These are phyloP conservation scores for Sisyra terminalis DNA, from an alignment of 2,888 invertebrate genomes.

Conservation along the genomic window DNA sequence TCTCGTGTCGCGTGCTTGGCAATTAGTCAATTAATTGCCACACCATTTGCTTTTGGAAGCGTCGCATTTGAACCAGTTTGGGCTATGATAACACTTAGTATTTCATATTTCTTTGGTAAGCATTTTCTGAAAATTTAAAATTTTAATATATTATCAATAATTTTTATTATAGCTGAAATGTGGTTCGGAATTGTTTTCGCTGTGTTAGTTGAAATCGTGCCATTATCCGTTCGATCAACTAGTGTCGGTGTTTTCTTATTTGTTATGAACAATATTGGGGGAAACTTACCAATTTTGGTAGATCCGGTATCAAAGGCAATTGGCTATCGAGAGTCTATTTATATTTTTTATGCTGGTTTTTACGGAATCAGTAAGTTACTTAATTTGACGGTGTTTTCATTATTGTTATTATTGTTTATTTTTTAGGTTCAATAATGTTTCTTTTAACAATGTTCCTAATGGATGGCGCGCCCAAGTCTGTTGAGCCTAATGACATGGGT, in stretches of 20 bases:
- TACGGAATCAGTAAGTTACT: constrained; percentile 65
- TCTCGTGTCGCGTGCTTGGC: constrained; percentile 68
- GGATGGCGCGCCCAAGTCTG: constrained; percentile 35
- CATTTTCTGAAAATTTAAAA: constrained; percentile 7
- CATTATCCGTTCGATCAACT: constrained; percentile 63
- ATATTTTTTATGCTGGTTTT: constrained; percentile 78
- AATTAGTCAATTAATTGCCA: constrained; percentile 66
- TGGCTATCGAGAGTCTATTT: constrained; percentile 68
- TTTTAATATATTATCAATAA: background rate
- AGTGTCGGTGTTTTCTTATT: constrained; percentile 77
- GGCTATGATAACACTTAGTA: constrained; percentile 76
- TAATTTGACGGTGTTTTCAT: background rate
- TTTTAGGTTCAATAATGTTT: constrained; percentile 63
- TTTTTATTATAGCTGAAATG: constrained; percentile 59
- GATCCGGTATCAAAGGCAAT: constrained; percentile 69
- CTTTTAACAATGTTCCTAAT: constrained; percentile 66
- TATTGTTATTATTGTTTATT: no score
- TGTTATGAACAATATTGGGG: constrained; percentile 86
- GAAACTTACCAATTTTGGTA: constrained; percentile 74
- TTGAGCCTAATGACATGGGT: constrained; percentile 15
- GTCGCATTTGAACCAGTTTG: constrained; percentile 66
- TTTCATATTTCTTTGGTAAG: constrained; percentile 77
- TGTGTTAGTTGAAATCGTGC: constrained; percentile 77
- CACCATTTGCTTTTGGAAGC: constrained; percentile 73
- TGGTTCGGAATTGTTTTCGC: constrained; percentile 90